Evolutionary conservation across 2,113 vertebrate species (phyloP), one percentile per base, ranked within the genome.

Genomic region (Ceyx margarethae): DNA sequence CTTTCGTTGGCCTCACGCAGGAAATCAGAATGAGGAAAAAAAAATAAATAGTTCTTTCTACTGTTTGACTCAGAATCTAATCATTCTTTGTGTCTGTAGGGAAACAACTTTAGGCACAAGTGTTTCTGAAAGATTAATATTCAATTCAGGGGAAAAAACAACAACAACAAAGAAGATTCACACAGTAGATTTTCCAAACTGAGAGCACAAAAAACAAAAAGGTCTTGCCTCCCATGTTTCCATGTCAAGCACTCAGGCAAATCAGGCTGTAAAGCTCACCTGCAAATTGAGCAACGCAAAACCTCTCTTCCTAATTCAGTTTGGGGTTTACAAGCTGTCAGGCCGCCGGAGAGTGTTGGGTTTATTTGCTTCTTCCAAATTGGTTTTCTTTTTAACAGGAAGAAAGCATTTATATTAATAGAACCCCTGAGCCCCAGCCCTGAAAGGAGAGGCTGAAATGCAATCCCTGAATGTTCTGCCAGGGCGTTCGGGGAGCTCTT

Each of bases 351-450:
- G 8, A 14, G 51, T 0, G 31, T 57, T 53, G 6, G 51, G 67
- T 96, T 94, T 95, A 96, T 96, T 94, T 91, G 94, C 82, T 91
- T 88, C 91, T 91, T 90, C 43, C 91, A 93, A 93, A 93, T 93
- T 94, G 93, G 65, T 96, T 96, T 95, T 71, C 85, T 95, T 93
- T 93, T 96, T 90, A 95, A 91, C 1, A 0, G 80, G 85, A 71
- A 94, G 90, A 48, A 94, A 90, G 82, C 87, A 74, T 95, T 95
- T 95, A 62, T 83, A 77, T 87, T 95, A 94, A 95, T 95, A 90
- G 91, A 28, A 85, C 46, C 68, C 46, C 79, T 13, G 78, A 87
- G 71, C 29, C 74, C 64, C 40, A 33, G 81, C 85, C 75, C 72
- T 76, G 93, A 58, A 45, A 81, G 75, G 64, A 58, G 72, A 73